A percentile compares a stretch with the other conserved stretches of the same genome.
phyloP scores from a whole-genome alignment of 2,113 vertebrate genomes.

The Benitochromis conjunctus region DNA sequence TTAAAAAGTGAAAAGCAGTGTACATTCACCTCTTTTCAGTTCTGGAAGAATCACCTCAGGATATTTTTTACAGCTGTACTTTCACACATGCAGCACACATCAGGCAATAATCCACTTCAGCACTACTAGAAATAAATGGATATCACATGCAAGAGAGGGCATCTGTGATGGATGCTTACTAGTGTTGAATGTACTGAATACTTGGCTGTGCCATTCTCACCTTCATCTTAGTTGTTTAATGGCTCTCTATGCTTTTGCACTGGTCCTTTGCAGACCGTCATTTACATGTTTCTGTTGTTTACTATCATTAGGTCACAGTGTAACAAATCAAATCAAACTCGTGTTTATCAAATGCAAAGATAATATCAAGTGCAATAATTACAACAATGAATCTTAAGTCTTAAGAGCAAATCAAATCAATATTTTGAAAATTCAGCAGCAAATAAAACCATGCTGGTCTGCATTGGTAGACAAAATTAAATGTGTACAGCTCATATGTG shows the following conservation, averaged over 20 bases:
- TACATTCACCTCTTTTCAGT: not conserved
- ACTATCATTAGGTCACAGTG: not conserved
- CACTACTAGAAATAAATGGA: not conserved
- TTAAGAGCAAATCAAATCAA: not conserved
- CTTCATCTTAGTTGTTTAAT: not conserved
- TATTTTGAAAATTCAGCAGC: not conserved
- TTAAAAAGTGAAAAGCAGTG: not conserved
- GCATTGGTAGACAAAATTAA: not conserved
- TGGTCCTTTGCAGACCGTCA: not conserved
- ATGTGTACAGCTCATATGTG: not conserved
- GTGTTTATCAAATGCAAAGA: not conserved
- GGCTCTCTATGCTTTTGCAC: not conserved
- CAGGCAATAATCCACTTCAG: not conserved
- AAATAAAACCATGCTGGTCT: not conserved
- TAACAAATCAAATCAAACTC: not conserved
- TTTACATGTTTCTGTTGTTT: not conserved
- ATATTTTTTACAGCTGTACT: not conserved
- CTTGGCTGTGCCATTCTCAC: not conserved
- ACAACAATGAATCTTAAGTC: not conserved
- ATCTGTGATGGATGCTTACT: not conserved
- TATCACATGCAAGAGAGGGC: not conserved
- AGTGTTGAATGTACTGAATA: not conserved
- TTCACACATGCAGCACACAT: not conserved
- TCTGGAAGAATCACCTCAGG: not conserved
- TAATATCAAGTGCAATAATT: not conserved